These are phyloP conservation scores for Geodia barretti DNA, from an alignment of 37 sponge, comb jelly and placozoan genomes.

Conservation along the genomic window DNA sequence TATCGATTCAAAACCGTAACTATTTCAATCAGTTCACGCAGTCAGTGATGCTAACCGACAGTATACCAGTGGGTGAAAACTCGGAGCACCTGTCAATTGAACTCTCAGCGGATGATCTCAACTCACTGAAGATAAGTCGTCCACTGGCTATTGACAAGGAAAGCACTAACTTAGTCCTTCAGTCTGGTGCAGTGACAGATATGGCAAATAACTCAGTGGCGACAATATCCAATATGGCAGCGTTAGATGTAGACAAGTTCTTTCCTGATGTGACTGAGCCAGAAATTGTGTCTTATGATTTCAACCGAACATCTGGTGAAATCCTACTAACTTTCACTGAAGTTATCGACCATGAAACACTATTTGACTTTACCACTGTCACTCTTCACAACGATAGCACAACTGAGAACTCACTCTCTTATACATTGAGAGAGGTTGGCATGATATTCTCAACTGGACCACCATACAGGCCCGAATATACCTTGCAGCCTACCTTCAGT, in stretches of 20 bases:
- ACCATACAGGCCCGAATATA: conserved; percentile 64
- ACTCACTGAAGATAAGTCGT: conserved; percentile 74
- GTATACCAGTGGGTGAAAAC: conserved; percentile 5
- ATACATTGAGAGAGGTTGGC: conserved; percentile 48
- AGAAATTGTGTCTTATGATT: conserved; percentile 62
- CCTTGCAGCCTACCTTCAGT: conserved; percentile 27
- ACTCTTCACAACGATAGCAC: conserved; percentile 55
- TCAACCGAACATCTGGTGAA: conserved; percentile 74
- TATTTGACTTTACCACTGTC: conserved; percentile 74
- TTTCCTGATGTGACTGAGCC: conserved; percentile 68
- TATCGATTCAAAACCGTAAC: conserved; percentile 72
- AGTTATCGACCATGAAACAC: conserved; percentile 67
- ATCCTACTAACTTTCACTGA: conserved; percentile 84
- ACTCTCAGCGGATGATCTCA: conserved; percentile 80
- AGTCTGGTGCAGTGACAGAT: conserved; percentile 31
- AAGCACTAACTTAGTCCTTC: conserved; percentile 57
- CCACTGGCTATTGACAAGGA: conserved; percentile 68
- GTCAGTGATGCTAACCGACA: conserved; percentile 25
- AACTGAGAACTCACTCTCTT: conserved; percentile 16
- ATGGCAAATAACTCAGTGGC: conserved; percentile 50
- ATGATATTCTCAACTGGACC: conserved; percentile 23
- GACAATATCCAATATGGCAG: conserved; percentile 13
- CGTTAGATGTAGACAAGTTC: conserved; percentile 42
- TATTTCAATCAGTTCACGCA: conserved; percentile 25
- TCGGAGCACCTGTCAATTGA: conserved; percentile 42